Evolutionary conservation across 2,888 invertebrate genomes (phyloP).

Genomic region (Rhamphomyia laevipes): DNA sequence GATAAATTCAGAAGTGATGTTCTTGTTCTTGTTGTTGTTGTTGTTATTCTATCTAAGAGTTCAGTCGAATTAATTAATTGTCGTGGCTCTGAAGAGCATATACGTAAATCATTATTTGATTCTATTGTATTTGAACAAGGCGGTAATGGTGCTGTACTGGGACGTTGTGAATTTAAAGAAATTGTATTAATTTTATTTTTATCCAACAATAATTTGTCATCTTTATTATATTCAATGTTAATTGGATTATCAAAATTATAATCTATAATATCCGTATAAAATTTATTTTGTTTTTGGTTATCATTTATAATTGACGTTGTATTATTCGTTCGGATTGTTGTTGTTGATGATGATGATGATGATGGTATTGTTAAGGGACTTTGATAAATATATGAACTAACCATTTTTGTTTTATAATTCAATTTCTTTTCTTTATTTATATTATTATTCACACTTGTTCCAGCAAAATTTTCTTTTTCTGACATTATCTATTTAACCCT

Average conservation of each 20-base stretch:
- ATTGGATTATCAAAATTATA: conserved; percentile 3
- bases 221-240: background rate
- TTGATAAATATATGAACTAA: conserved; percentile 30
- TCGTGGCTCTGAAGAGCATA: conserved; percentile 1
- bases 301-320: background rate
- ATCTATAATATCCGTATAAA: background rate
- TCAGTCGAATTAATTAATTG: background rate
- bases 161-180: background rate
- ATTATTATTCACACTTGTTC: conserved; percentile 10
- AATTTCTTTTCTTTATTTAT: conserved; percentile 23
- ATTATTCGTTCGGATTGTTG: background rate
- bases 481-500: too few species aligned
- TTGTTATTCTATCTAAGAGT: background rate
- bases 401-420: conserved; percentile 8
- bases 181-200: background rate
- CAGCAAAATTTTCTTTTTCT: too few species aligned
- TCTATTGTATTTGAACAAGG: background rate
- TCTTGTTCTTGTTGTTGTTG: background rate
- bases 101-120: background rate
- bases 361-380: conserved; percentile 33
- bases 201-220: conserved; percentile 1
- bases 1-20: background rate
- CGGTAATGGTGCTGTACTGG: background rate
- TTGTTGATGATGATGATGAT: conserved; percentile 11
- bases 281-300: conserved; percentile 16